Evolutionary conservation across 2,113 vertebrate genomes (phyloP).

Genomic region (Perca flavescens): DNA sequence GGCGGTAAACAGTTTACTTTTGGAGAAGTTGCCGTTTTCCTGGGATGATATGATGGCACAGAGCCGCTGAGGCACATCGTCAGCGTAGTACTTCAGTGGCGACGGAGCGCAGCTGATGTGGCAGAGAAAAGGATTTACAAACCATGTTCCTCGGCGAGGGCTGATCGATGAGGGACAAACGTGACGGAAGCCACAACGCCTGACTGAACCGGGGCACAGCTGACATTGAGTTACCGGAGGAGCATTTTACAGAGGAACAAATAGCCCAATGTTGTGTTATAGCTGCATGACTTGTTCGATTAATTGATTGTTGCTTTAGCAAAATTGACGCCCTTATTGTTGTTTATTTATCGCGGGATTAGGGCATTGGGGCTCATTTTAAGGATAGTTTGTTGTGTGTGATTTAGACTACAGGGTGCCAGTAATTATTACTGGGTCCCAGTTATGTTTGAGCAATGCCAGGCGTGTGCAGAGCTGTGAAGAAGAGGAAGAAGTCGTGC

Average conservation of each 20-base stretch:
- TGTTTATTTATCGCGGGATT: conserved; percentile 13
- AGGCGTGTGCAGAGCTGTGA: conserved; percentile 10
- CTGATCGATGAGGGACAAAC: conserved; percentile 63
- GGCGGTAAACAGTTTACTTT: conserved; percentile 54
- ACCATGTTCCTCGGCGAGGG: conserved; percentile 27
- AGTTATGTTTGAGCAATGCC: neutral
- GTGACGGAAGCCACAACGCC: conserved; percentile 45
- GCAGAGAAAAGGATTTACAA: conserved; percentile 54
- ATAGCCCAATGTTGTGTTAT: neutral
- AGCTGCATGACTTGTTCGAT: neutral
- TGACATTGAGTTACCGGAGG: conserved; percentile 30
- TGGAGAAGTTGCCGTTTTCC: conserved; percentile 60
- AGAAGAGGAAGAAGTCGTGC: conserved; percentile 20
- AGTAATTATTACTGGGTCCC: neutral
- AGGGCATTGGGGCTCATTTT: conserved; percentile 3
- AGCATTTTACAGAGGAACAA: conserved; percentile 19
- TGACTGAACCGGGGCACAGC: conserved; percentile 28
- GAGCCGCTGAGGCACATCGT: conserved; percentile 12
- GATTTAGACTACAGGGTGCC: conserved; percentile 17
- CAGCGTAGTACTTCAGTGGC: conserved; percentile 22
- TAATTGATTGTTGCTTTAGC: conserved; percentile 21
- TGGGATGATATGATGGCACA: neutral
- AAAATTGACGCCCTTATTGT: conserved; percentile 2
- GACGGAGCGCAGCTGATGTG: conserved; percentile 58
- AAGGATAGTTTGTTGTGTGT: neutral